Percentiles rank a stretch among this genome's conserved stretches.
Conservation (phyloP, 1,140 invertebrate genomes). For the Ephestia elutella region DNA sequence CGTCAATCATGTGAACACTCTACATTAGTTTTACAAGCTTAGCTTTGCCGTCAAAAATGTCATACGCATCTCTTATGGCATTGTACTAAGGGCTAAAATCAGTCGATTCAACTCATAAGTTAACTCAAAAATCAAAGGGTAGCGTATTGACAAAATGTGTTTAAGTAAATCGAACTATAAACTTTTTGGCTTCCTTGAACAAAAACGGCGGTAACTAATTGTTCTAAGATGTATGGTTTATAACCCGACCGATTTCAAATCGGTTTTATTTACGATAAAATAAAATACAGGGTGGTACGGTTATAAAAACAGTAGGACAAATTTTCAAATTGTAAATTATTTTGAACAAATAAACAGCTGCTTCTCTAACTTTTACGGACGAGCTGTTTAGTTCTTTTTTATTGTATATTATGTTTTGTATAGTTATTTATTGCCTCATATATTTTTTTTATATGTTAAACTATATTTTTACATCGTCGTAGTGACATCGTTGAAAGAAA, state of each 20-base stretch:
- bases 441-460: no score
- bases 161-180: slow-evolving; percentile 45
- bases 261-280: slow-evolving; percentile 28
- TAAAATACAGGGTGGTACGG: slow-evolving; percentile 38
- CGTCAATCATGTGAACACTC: slow-evolving; percentile 49
- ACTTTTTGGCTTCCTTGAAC: slow-evolving; percentile 31
- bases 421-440: no score
- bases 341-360: slow-evolving; percentile 10
- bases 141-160: slow-evolving; percentile 36
- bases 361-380: background rate
- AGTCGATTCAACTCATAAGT: background rate
- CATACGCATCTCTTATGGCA: background rate
- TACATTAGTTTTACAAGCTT: slow-evolving; percentile 15
- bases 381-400: background rate
- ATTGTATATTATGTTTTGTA: no score
- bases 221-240: slow-evolving; percentile 21
- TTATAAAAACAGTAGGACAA: slow-evolving; percentile 55
- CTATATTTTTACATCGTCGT: no score
- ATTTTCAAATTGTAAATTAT: slow-evolving; percentile 42
- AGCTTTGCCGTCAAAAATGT: slow-evolving; percentile 1
- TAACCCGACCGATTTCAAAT: slow-evolving; percentile 37
- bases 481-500: no score
- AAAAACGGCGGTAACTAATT: slow-evolving; percentile 41
- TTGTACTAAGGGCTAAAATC: background rate
- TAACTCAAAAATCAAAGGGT: slow-evolving; percentile 28